phyloP scores from a whole-genome alignment of 2,797 vertebrate genomes.

The Enteromius paludinosus region DNA sequence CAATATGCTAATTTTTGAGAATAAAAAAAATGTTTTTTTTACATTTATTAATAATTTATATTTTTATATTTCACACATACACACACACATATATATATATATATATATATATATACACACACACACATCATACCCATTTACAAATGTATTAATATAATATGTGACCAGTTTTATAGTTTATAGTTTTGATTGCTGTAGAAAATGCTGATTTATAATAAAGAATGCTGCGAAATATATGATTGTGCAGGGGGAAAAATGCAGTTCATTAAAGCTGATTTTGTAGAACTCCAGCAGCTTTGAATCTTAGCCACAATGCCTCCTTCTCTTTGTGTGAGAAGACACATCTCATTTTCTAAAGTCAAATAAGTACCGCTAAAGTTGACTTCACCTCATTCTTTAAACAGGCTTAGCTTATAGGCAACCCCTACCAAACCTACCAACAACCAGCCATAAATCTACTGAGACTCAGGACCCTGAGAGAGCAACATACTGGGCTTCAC shows the following conservation, averaged over 20 bases:
- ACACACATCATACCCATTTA: too few species aligned
- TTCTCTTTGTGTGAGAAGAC: neutral
- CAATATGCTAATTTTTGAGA: too few species aligned
- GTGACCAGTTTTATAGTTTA: neutral
- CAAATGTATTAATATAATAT: too few species aligned
- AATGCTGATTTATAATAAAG: neutral
- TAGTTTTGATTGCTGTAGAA: neutral
- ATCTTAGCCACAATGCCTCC: neutral
- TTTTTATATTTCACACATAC: too few species aligned
- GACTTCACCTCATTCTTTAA: neutral
- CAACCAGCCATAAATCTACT: conserved; percentile 52
- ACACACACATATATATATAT: too few species aligned
- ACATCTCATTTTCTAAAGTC: neutral
- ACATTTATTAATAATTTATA: neutral
- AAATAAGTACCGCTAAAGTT: neutral
- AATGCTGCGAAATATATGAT: neutral
- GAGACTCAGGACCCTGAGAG: conserved; percentile 61
- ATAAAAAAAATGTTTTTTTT: too few species aligned
- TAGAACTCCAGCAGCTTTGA: neutral
- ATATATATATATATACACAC: too few species aligned
- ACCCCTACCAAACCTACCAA: conserved; percentile 10
- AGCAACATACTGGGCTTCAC: conserved; percentile 82
- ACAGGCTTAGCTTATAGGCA: conserved; percentile 21
- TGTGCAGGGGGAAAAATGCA: neutral
- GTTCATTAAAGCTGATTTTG: neutral